Conservation (phyloP, 2,888 invertebrate genomes). For the Caenorhabditis uteleia region DNA sequence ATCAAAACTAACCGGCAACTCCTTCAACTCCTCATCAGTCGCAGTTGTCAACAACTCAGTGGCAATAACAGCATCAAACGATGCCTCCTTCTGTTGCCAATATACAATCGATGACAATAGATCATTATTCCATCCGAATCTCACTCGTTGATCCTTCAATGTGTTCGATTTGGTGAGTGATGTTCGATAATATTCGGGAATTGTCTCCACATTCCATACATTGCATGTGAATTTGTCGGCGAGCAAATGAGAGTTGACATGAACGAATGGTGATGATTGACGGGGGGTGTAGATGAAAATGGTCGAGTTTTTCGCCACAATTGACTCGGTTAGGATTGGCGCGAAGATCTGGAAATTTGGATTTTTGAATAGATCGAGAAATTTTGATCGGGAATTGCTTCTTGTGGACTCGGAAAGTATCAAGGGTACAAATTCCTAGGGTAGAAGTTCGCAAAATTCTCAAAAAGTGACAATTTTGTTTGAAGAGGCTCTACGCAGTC, state of each 20-base stretch:
- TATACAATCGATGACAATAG: conserved; percentile 39
- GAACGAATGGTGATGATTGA: conserved; percentile 45
- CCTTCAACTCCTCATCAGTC: conserved; percentile 31
- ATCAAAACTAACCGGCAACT: conserved; percentile 21
- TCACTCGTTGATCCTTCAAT: conserved; percentile 53
- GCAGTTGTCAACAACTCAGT: conserved; percentile 53
- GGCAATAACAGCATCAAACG: conserved; percentile 55
- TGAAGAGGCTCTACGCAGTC: too few species aligned
- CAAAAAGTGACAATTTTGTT: too few species aligned
- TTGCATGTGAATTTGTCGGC: conserved; percentile 53
- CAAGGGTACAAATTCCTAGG: too few species aligned
- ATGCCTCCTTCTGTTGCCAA: conserved; percentile 48
- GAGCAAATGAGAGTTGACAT: conserved; percentile 57
- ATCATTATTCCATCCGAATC: conserved; percentile 51
- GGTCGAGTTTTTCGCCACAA: conserved; percentile 39
- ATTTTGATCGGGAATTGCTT: too few species aligned
- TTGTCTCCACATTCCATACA: conserved; percentile 62
- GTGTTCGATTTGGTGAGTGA: conserved; percentile 62
- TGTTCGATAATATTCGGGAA: conserved; percentile 61
- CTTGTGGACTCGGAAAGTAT: too few species aligned
- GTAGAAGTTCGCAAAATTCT: too few species aligned
- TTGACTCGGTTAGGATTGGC: conserved; percentile 28
- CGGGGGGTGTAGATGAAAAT: conserved; percentile 59
- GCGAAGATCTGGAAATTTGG: conserved; percentile 52
- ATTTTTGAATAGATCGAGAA: too few species aligned